A percentile compares a stretch with the other conserved stretches of the same genome.
Evolutionary conservation across 2,888 invertebrate species (phyloP).

Genomic region (Tanypteryx hageni): DNA sequence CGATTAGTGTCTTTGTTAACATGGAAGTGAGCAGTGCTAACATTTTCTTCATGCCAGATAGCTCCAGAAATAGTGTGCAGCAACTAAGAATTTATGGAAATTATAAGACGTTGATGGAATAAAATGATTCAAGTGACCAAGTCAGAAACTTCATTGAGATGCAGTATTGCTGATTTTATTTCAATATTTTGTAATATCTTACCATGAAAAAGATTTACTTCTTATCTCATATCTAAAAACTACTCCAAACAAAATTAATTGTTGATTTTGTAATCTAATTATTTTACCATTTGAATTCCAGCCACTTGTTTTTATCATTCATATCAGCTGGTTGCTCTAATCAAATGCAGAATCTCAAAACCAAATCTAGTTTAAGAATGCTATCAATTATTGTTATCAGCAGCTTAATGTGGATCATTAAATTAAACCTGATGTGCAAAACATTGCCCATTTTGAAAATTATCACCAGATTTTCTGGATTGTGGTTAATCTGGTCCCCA

Average conservation of each 20-base stretch:
- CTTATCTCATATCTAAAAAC: background rate
- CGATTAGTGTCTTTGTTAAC: conserved; percentile 98
- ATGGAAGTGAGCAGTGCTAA: conserved; percentile 96
- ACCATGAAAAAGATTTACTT: background rate
- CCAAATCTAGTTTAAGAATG: no score
- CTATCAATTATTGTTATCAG: no score
- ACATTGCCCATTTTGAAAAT: no score
- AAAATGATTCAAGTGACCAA: background rate
- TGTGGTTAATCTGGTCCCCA: background rate
- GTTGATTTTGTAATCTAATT: background rate
- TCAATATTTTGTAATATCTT: no score
- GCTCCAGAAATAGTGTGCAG: conserved; percentile 90
- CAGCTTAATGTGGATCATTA: no score
- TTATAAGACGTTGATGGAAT: background rate
- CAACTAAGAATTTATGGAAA: conserved; percentile 77
- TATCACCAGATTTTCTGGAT: no score
- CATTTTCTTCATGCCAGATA: conserved; percentile 88
- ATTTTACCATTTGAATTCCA: no score
- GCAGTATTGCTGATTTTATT: no score
- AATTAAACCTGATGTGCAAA: no score
- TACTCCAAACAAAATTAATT: background rate
- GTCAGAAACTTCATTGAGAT: background rate
- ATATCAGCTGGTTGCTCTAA: no score
- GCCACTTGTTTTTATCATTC: no score
- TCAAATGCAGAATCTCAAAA: no score